Conservation (phyloP, 2,888 invertebrate species). For the Drosophila prostipennis region DNA sequence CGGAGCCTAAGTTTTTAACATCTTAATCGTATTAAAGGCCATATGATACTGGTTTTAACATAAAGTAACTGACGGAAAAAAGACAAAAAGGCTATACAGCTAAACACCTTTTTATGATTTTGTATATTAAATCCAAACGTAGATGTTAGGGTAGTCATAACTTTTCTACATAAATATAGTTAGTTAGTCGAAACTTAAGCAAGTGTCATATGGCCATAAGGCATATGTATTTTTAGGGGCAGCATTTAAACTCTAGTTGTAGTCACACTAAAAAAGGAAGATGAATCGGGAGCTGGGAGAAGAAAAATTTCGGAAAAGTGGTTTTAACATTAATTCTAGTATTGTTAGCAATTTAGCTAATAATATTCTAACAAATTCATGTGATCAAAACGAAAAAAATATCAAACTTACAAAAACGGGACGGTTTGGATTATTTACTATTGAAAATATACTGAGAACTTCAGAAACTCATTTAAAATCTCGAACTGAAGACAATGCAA, state of each 20-base stretch:
- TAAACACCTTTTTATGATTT: no score
- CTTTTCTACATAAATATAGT: no score
- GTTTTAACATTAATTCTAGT: background rate
- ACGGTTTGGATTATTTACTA: background rate
- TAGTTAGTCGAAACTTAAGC: no score
- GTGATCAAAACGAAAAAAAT: background rate
- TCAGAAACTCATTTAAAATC: background rate
- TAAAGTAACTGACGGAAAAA: no score
- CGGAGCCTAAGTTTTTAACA: background rate
- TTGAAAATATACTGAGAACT: background rate
- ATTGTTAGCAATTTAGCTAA: no score
- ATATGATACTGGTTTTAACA: no score
- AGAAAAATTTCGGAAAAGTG: background rate
- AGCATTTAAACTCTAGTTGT: background rate
- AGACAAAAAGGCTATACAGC: no score
- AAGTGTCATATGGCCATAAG: no score
- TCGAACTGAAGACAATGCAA: background rate
- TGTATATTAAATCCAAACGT: no score
- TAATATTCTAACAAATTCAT: no score
- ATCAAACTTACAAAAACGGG: background rate
- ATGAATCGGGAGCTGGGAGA: constrained; percentile 3
- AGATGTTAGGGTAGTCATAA: no score
- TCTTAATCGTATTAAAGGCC: background rate
- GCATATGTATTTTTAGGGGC: background rate
- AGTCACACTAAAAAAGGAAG: background rate